A percentile compares a stretch with the other conserved stretches of the same genome.
phyloP scores from a whole-genome alignment of 1,140 invertebrate species.

The Araneus ventricosus region DNA sequence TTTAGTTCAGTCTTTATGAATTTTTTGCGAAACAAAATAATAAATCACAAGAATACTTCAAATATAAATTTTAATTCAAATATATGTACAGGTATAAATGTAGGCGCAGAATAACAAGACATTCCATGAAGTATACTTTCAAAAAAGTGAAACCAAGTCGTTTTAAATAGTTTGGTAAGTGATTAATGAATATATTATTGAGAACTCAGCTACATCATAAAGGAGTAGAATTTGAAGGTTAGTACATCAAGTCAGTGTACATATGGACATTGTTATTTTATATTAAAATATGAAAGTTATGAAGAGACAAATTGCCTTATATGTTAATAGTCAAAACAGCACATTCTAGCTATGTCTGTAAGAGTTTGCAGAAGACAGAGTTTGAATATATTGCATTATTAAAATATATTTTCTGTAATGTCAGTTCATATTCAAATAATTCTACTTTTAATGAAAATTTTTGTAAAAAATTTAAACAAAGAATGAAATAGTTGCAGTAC shows the following conservation, averaged over 20 bases:
- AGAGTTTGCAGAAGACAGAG: too few relatives aligned
- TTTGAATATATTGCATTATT: too few relatives aligned
- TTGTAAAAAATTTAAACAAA: too few relatives aligned
- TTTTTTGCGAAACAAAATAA: too few relatives aligned
- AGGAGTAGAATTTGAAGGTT: background rate
- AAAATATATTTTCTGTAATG: too few relatives aligned
- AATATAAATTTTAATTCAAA: conserved; percentile 35
- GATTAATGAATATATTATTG: background rate
- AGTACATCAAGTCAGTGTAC: background rate
- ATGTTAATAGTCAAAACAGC: too few relatives aligned
- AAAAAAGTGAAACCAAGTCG: background rate
- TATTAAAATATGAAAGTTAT: background rate
- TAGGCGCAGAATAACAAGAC: conserved; percentile 9
- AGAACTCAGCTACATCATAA: background rate
- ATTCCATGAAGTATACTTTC: conserved; percentile 38
- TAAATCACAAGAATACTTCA: background rate
- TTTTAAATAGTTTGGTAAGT: background rate
- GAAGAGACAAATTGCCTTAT: too few relatives aligned
- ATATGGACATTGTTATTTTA: background rate
- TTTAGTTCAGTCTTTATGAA: too few relatives aligned
- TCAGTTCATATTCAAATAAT: too few relatives aligned
- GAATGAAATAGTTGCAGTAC: too few relatives aligned
- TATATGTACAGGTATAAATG: conserved; percentile 19
- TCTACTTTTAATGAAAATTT: too few relatives aligned
- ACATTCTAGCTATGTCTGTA: too few relatives aligned